These are phyloP conservation scores for Esperia sulphurella DNA, from an alignment of 2,888 invertebrate genomes.

Conservation along the genomic window DNA sequence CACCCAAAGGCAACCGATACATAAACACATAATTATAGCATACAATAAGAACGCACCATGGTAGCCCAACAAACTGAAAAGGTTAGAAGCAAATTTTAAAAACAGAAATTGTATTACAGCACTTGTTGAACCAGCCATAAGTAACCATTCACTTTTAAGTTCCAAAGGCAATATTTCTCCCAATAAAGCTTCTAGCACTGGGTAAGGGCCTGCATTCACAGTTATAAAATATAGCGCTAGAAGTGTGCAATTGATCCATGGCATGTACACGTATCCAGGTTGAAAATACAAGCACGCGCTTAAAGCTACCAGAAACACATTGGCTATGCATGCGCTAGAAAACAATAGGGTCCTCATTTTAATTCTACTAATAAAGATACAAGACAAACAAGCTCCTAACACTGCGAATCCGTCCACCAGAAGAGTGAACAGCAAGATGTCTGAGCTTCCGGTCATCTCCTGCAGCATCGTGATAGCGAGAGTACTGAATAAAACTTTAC, in stretches of 20 bases:
- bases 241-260: slow-evolving; percentile 17
- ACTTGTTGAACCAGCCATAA: slow-evolving; percentile 15
- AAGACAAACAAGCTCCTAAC: slow-evolving; percentile 18
- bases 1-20: slow-evolving; percentile 24
- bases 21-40: slow-evolving; percentile 17
- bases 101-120: slow-evolving; percentile 21
- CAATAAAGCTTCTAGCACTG: slow-evolving; percentile 25
- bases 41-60: slow-evolving; percentile 29
- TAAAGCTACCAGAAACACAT: slow-evolving; percentile 13
- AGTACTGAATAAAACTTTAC: slow-evolving; percentile 17
- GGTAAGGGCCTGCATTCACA: slow-evolving; percentile 25
- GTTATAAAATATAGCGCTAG: slow-evolving; percentile 23
- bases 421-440: slow-evolving; percentile 20
- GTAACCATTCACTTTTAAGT: slow-evolving; percentile 20
- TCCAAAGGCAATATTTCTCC: slow-evolving; percentile 29
- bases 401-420: slow-evolving; percentile 15
- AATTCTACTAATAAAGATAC: slow-evolving; percentile 16
- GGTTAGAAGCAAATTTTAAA: slow-evolving; percentile 18
- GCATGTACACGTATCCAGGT: slow-evolving; percentile 3
- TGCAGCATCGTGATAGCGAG: slow-evolving; percentile 20
- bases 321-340: slow-evolving; percentile 16
- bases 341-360: slow-evolving; percentile 18
- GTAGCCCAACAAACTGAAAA: slow-evolving; percentile 24
- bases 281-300: slow-evolving; percentile 16
- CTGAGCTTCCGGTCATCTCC: slow-evolving; percentile 17